phyloP scores from a whole-genome alignment of 2,113 vertebrate genomes.

The Artemisiospiza belli region DNA sequence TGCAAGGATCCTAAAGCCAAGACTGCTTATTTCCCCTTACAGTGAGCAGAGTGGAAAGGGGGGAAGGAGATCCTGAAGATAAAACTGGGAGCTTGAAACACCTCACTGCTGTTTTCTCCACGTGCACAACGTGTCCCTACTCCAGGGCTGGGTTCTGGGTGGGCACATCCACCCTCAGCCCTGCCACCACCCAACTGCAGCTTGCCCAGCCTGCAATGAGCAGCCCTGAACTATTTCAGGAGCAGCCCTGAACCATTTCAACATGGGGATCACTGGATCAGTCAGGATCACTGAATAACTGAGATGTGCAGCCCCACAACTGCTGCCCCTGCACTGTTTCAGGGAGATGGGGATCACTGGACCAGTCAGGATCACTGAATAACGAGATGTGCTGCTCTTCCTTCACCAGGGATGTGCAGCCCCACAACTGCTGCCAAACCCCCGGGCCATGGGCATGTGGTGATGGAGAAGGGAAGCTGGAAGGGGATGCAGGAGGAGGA shows the following conservation, averaged over 20 bases:
- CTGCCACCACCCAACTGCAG: background rate
- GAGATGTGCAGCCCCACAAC: background rate
- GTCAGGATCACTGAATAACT: accelerated
- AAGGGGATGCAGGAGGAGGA: background rate
- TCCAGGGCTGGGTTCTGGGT: background rate
- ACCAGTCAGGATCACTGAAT: background rate
- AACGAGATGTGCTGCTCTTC: background rate
- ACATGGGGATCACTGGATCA: accelerated
- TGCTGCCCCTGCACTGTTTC: accelerated
- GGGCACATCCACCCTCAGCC: background rate
- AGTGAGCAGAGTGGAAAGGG: background rate
- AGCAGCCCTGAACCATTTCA: accelerated
- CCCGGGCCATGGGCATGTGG: accelerated
- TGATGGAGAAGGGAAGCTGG: background rate
- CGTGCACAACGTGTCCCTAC: accelerated
- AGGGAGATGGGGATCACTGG: accelerated
- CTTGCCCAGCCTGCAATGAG: background rate
- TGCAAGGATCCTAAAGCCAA: background rate
- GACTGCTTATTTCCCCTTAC: background rate
- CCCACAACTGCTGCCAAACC: background rate
- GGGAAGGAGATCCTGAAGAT: background rate
- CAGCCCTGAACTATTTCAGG: accelerated
- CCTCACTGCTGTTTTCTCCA: background rate
- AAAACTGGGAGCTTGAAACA: background rate
- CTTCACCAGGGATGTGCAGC: background rate